Percentiles rank a stretch among this genome's conserved stretches.
Evolutionary conservation across 2,113 vertebrate species (phyloP).

Genomic region (Notarius quadriscutis): DNA sequence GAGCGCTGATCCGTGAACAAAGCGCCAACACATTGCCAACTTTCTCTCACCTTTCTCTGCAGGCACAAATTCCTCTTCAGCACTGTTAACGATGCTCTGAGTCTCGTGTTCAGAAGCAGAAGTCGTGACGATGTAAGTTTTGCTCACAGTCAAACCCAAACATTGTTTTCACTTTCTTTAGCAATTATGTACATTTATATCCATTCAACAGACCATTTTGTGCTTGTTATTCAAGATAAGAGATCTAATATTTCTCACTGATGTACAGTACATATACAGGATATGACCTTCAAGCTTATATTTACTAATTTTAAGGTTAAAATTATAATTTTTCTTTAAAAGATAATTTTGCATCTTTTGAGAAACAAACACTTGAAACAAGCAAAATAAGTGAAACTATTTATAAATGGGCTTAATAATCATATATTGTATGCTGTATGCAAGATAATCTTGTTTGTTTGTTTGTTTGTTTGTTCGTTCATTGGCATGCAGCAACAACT

Average conservation of each 20-base stretch:
- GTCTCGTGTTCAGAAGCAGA: not conserved
- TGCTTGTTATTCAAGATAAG: not conserved
- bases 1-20: constrained; percentile 27
- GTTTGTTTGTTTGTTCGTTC: not conserved
- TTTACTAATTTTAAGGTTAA: not conserved
- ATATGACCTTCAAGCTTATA: not conserved
- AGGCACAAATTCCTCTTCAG: not conserved
- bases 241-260: not conserved
- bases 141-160: not conserved
- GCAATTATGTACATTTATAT: not conserved
- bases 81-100: not conserved
- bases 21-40: not conserved
- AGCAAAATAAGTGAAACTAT: not conserved
- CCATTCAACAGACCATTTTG: not conserved
- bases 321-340: not conserved
- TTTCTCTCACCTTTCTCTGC: not conserved
- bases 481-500: not conserved
- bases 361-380: not conserved
- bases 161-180: not conserved
- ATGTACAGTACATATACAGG: not conserved
- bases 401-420: not conserved
- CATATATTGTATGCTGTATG: not conserved
- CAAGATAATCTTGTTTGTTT: not conserved
- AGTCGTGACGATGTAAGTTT: no score
- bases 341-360: not conserved